A percentile compares a stretch with the other conserved stretches of the same genome.
Evolutionary conservation across 2,888 invertebrate species (phyloP).

Genomic region (Clostera curtula): DNA sequence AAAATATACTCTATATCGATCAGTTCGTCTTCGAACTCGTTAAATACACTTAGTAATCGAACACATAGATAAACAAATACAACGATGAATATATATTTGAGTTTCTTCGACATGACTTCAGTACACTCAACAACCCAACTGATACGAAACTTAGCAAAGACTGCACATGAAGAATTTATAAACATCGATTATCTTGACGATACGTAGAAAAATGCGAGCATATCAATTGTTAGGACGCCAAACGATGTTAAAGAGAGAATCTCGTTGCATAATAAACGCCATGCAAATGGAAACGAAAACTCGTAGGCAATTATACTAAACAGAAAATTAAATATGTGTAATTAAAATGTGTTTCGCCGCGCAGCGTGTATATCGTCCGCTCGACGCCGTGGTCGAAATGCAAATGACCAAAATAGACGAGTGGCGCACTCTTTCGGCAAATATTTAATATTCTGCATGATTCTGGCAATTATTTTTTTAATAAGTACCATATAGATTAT

Average conservation of each 20-base stretch:
- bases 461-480: no score
- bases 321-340: conserved; percentile 64
- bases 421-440: conserved; percentile 29
- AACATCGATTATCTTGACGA: conserved; percentile 6
- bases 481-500: no score
- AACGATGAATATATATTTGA: conserved; percentile 30
- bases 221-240: conserved; percentile 7
- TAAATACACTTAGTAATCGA: conserved; percentile 29
- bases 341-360: conserved; percentile 52
- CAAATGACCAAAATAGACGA: conserved; percentile 53
- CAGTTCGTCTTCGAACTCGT: conserved; percentile 17
- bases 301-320: conserved; percentile 59
- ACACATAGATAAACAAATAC: conserved; percentile 34
- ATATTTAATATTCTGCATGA: no score
- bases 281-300: conserved; percentile 47
- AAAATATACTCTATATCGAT: conserved; percentile 39
- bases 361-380: conserved; percentile 5
- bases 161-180: conserved; percentile 5
- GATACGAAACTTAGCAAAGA: conserved; percentile 6
- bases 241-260: conserved; percentile 7
- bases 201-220: conserved; percentile 12
- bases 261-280: conserved; percentile 16
- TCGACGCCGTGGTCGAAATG: conserved; percentile 38
- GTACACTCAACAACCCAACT: not conserved
- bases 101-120: conserved; percentile 37